A percentile compares a stretch with the other conserved stretches of the same genome.
Evolutionary conservation across 1,140 invertebrate species (phyloP).

Genomic region (Oreohelix idahoensis): DNA sequence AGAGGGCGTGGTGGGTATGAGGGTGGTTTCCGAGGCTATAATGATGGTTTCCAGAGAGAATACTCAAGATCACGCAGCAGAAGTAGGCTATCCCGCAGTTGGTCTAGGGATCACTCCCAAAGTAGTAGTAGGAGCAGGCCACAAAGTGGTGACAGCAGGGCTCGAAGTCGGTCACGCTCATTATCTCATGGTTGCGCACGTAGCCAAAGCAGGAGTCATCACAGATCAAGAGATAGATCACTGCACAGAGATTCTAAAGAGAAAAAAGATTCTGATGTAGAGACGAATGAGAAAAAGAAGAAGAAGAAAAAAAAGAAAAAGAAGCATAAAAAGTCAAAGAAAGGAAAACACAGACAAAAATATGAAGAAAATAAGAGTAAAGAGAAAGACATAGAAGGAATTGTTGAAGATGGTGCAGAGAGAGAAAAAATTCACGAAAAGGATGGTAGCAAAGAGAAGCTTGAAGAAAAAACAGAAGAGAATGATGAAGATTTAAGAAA

Average conservation of each 20-base stretch:
- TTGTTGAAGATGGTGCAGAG: background rate
- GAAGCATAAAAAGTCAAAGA: constrained; percentile 30
- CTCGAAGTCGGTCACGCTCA: no score
- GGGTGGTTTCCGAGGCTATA: background rate
- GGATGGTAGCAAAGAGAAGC: background rate
- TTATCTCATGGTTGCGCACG: background rate
- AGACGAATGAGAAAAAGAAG: constrained; percentile 27
- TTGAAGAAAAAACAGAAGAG: background rate
- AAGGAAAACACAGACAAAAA: constrained; percentile 8
- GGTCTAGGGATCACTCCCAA: background rate
- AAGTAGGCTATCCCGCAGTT: background rate
- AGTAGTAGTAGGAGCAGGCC: constrained; percentile 16
- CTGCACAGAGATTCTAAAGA: background rate
- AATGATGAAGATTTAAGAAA: background rate
- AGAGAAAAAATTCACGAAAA: background rate
- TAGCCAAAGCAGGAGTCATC: background rate
- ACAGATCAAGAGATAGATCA: background rate
- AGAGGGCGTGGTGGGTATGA: constrained; percentile 10
- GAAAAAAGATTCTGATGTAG: background rate
- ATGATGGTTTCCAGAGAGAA: background rate
- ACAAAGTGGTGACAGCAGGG: background rate
- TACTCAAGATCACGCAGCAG: background rate
- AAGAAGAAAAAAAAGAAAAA: constrained; percentile 39
- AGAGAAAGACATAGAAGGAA: background rate
- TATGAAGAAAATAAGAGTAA: background rate